phyloP scores from a whole-genome alignment of 2,797 vertebrate species.

The Vireo griseus region DNA sequence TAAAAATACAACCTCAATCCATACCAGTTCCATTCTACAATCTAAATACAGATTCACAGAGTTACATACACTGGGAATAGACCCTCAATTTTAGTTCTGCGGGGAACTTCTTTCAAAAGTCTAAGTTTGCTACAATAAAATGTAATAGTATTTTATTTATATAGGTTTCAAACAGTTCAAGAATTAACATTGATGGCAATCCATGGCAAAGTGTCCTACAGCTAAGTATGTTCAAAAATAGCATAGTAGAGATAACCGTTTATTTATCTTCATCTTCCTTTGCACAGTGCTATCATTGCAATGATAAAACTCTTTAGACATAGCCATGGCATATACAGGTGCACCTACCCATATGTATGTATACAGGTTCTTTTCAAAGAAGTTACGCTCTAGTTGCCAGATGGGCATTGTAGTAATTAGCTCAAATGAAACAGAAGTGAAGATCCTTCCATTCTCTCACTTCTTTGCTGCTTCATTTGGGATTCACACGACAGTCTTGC shows the following conservation, averaged over 20 bases:
- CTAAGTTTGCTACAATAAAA: background rate
- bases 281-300: background rate
- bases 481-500: background rate
- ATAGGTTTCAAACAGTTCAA: background rate
- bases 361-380: background rate
- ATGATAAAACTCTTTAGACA: background rate
- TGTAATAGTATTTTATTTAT: background rate
- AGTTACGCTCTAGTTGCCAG: background rate
- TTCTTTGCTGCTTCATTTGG: background rate
- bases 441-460: background rate
- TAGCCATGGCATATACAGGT: background rate
- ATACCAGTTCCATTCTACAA: background rate
- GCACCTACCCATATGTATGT: fast-evolving
- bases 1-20: background rate
- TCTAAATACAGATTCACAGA: background rate
- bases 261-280: background rate
- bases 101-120: background rate
- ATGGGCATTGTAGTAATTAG: background rate
- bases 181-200: background rate
- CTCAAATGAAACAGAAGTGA: background rate
- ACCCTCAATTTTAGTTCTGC: background rate
- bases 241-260: background rate
- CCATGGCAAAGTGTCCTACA: background rate
- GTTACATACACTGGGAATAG: background rate
- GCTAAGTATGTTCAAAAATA: background rate